A percentile compares a stretch with the other conserved stretches of the same genome.
These are phyloP conservation scores for Copsychus sechellarum DNA, from an alignment of 2,113 vertebrate genomes.

Conservation along the genomic window DNA sequence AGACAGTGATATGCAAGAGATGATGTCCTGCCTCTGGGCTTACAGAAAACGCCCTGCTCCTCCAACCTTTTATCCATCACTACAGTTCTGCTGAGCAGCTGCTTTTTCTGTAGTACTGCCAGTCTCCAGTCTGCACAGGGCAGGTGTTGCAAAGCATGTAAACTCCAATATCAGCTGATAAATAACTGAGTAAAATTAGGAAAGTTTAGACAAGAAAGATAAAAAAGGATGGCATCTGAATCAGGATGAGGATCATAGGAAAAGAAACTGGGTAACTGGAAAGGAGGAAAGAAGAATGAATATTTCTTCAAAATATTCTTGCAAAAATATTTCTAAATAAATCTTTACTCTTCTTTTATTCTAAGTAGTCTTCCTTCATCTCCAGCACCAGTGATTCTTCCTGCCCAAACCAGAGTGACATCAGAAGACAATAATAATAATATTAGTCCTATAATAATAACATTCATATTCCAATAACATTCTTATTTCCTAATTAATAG, in stretches of 20 bases:
- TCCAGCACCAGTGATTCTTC: neutral
- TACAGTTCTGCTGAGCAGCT: neutral
- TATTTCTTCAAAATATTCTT: neutral
- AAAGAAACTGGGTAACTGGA: neutral
- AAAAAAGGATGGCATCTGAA: neutral
- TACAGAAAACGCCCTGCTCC: neutral
- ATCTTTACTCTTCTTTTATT: neutral
- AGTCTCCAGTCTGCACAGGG: neutral
- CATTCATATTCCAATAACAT: neutral
- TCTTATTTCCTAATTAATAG: neutral
- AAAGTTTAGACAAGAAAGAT: neutral
- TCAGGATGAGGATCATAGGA: neutral
- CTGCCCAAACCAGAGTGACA: neutral
- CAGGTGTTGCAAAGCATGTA: neutral
- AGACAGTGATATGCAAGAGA: neutral
- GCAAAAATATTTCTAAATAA: neutral
- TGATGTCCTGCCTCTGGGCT: neutral
- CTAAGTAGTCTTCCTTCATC: neutral
- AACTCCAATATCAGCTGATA: neutral
- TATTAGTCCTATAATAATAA: too few relatives aligned
- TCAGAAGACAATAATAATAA: neutral
- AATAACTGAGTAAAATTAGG: neutral
- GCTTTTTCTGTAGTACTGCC: neutral
- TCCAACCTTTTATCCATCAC: neutral
- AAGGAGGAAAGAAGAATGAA: neutral